Conservation (phyloP, 2,113 vertebrate species). For the Probosciger aterrimus region DNA sequence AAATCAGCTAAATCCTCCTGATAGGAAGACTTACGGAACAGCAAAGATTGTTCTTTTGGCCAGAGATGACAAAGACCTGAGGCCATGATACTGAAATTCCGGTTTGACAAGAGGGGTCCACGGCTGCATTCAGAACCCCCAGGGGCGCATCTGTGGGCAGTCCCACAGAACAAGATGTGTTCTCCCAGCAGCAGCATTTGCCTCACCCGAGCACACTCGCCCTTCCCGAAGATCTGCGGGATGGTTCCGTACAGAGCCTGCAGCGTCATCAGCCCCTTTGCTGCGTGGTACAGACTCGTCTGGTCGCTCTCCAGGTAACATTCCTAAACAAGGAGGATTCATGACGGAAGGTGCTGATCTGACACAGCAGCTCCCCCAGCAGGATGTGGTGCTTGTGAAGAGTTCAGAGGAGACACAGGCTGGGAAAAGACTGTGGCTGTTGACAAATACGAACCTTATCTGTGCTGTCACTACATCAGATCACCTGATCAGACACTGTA, state of each 20-base stretch:
- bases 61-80: not conserved
- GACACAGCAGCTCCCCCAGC: not conserved
- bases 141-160: not conserved
- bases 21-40: not conserved
- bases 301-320: constrained; percentile 97
- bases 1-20: not conserved
- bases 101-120: rapidly evolving
- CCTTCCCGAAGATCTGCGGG: constrained; percentile 96
- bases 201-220: constrained; percentile 92
- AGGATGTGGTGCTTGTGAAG: not conserved
- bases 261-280: constrained; percentile 95
- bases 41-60: not conserved
- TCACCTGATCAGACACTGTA: not conserved
- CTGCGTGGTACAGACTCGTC: constrained; percentile 93
- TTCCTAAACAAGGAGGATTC: constrained; percentile 75
- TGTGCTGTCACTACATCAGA: not conserved
- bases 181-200: not conserved
- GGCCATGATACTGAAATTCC: not conserved
- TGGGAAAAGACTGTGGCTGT: not conserved
- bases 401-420: not conserved
- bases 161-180: not conserved
- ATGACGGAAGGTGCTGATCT: not conserved
- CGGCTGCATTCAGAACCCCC: not conserved
- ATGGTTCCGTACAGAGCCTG: constrained; percentile 96
- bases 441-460: not conserved